Percentiles rank a stretch among this genome's conserved stretches.
Evolutionary conservation across 2,888 invertebrate genomes (phyloP).

Genomic region (Nomada goodeniana): DNA sequence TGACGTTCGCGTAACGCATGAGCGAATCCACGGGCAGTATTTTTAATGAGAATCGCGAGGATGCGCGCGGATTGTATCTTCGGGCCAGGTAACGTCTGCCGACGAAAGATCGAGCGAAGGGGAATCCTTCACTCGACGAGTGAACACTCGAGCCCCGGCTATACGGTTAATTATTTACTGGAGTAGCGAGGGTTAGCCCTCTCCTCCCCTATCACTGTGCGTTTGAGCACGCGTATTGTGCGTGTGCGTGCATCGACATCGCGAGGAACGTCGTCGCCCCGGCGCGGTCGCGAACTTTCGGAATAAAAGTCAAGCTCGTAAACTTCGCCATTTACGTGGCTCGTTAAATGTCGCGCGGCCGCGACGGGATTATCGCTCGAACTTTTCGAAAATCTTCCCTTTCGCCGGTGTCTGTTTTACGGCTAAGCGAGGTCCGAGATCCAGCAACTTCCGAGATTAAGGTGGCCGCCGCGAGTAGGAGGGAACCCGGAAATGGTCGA

Average conservation of each 20-base stretch:
- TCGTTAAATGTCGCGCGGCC: slow-evolving; percentile 39
- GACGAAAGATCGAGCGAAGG: slow-evolving; percentile 48
- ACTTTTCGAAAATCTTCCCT: slow-evolving; percentile 23
- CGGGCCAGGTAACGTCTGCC: slow-evolving; percentile 55
- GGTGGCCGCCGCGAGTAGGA: not conserved
- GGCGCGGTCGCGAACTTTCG: slow-evolving; percentile 21
- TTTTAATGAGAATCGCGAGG: slow-evolving; percentile 63
- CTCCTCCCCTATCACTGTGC: slow-evolving; percentile 49
- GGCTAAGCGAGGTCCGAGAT: slow-evolving; percentile 7
- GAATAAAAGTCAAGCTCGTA: slow-evolving; percentile 50
- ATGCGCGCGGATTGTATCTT: slow-evolving; percentile 49
- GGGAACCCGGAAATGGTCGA: slow-evolving; percentile 11
- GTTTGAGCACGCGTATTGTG: slow-evolving; percentile 31
- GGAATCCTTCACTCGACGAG: slow-evolving; percentile 66
- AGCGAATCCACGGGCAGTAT: slow-evolving; percentile 43
- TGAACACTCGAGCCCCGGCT: slow-evolving; percentile 58
- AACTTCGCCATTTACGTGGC: slow-evolving; percentile 55
- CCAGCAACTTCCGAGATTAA: slow-evolving; percentile 29
- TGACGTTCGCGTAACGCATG: slow-evolving; percentile 7
- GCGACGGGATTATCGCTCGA: slow-evolving; percentile 7
- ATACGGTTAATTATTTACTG: slow-evolving; percentile 70
- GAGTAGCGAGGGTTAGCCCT: slow-evolving; percentile 56
- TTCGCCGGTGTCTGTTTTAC: slow-evolving; percentile 10
- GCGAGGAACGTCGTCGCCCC: slow-evolving; percentile 13
- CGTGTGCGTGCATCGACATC: slow-evolving; percentile 44